A percentile compares a stretch with the other conserved stretches of the same genome.
These are phyloP conservation scores for Coremacera marginata DNA, from an alignment of 2,888 invertebrate genomes.

Conservation along the genomic window DNA sequence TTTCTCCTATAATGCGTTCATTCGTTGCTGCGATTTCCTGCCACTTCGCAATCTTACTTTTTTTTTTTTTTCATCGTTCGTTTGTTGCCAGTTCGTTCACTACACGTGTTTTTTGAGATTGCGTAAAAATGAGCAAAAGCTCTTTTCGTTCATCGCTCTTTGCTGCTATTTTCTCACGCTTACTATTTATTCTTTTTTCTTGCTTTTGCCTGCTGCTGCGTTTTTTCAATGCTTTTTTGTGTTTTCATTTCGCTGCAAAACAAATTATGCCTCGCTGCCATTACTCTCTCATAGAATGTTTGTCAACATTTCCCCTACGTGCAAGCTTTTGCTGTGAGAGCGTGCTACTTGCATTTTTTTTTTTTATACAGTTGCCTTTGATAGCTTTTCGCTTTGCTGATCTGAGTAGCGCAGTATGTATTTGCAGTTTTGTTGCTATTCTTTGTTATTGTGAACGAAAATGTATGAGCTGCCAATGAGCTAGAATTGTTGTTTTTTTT, in stretches of 20 bases:
- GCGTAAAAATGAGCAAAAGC: constrained; percentile 53
- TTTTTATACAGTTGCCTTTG: background rate
- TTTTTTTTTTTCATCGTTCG: constrained; percentile 5
- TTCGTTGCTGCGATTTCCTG: constrained; percentile 25
- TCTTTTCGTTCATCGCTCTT: background rate
- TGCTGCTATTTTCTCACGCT: constrained; percentile 21
- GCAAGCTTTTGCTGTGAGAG: constrained; percentile 43
- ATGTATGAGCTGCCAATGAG: background rate
- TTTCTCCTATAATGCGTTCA: background rate
- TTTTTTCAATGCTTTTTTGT: constrained; percentile 41
- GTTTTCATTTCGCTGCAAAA: constrained; percentile 43
- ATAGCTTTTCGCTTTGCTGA: background rate
- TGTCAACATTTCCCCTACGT: background rate
- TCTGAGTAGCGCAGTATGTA: background rate
- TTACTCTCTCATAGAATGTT: constrained; percentile 34
- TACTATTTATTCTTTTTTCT: background rate
- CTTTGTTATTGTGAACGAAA: background rate
- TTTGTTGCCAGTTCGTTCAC: constrained; percentile 47
- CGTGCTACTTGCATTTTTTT: constrained; percentile 48
- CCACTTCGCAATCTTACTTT: constrained; percentile 16
- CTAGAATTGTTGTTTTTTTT: constrained; percentile 10
- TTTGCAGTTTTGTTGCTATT: background rate
- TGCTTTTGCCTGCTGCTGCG: background rate
- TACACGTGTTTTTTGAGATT: constrained; percentile 60
- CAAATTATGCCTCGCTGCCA: background rate